A percentile compares a stretch with the other conserved stretches of the same genome.
Conservation (phyloP, 2,888 invertebrate genomes). For the Zelleria hepariella region DNA sequence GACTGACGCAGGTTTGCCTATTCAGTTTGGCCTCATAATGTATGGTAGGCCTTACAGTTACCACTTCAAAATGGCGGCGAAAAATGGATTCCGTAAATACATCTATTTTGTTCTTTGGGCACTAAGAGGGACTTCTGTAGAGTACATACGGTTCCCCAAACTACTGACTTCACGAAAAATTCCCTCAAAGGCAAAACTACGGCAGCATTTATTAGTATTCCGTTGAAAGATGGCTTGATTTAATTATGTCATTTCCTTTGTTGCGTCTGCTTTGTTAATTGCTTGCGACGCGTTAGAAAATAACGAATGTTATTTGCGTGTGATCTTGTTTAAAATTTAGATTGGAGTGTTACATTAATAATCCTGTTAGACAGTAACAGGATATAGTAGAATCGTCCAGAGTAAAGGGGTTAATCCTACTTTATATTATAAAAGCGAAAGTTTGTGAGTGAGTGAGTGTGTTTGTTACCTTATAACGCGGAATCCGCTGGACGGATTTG, state of each 20-base stretch:
- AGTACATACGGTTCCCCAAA: conserved; percentile 27
- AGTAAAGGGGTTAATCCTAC: background rate
- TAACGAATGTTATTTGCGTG: background rate
- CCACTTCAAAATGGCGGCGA: no score
- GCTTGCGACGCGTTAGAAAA: background rate
- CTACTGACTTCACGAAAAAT: conserved; percentile 46
- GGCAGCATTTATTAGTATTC: conserved; percentile 2
- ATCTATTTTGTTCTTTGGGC: no score
- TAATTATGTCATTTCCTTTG: conserved; percentile 4
- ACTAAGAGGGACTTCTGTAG: background rate
- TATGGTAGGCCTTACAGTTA: no score
- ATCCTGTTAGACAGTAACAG: background rate
- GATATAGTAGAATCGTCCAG: background rate
- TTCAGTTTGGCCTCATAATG: no score
- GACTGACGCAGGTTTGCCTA: no score
- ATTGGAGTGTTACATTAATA: background rate
- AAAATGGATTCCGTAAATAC: no score
- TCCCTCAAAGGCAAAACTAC: conserved; percentile 15
- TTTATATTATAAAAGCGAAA: no score
- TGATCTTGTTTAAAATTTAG: background rate
- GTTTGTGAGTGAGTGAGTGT: no score
- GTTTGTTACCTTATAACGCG: no score
- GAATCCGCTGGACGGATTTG: no score
- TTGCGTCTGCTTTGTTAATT: background rate
- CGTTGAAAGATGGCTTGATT: conserved; percentile 1